phyloP scores from a whole-genome alignment of 2,797 vertebrate species.

The Centroberyx gerrardi region DNA sequence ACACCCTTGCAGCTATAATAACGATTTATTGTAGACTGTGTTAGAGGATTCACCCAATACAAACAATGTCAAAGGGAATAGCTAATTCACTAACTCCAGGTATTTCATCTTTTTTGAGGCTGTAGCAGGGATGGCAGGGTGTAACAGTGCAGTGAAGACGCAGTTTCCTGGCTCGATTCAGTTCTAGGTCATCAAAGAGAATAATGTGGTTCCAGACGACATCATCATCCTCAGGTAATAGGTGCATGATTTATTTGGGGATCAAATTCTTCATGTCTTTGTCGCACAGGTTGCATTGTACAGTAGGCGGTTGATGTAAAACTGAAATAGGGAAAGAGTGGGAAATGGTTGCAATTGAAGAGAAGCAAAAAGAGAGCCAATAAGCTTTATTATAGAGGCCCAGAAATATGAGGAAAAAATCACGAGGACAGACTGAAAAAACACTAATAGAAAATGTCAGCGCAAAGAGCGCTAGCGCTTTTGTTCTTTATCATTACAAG shows the following conservation, averaged over 20 bases:
- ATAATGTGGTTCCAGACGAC: constrained; percentile 37
- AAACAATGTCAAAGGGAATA: constrained; percentile 11
- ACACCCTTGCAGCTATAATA: constrained; percentile 20
- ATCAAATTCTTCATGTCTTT: constrained; percentile 5
- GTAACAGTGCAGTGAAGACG: constrained; percentile 30
- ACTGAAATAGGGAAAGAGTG: neutral
- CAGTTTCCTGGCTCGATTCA: constrained; percentile 20
- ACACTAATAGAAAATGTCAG: neutral
- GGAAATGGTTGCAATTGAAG: neutral
- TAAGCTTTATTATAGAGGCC: neutral
- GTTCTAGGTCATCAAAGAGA: constrained; percentile 44
- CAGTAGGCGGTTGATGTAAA: neutral
- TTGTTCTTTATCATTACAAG: constrained; percentile 11
- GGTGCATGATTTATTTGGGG: constrained; percentile 22
- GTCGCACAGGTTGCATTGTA: neutral
- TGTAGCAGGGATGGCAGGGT: constrained; percentile 14
- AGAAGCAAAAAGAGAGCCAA: neutral
- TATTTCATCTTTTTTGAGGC: constrained; percentile 5
- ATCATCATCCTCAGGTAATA: constrained; percentile 19
- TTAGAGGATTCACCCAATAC: neutral
- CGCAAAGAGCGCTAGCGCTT: neutral
- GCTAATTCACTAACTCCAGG: constrained; percentile 12
- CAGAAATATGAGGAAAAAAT: constrained; percentile 1
- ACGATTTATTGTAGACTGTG: constrained; percentile 2
- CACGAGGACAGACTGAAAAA: neutral